Conservation (phyloP, 2,888 invertebrate species). For the Auanema freiburgensis region DNA sequence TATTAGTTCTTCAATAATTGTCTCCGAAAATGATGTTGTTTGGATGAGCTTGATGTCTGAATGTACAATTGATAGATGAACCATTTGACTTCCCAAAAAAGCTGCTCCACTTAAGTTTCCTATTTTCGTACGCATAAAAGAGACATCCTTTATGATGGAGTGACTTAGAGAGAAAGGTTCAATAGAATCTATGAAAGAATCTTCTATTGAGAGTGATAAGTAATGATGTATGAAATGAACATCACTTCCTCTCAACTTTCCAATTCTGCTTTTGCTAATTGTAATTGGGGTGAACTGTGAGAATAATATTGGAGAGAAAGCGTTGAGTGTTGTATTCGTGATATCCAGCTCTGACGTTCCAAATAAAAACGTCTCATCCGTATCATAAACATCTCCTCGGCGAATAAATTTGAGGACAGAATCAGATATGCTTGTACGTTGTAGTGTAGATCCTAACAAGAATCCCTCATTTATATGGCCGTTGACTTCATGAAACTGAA, state of each 20-base stretch:
- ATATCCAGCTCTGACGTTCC: not conserved
- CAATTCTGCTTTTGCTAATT: not conserved
- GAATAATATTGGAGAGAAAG: not conserved
- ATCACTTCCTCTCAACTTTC: not conserved
- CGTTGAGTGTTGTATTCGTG: not conserved
- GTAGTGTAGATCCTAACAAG: slow-evolving; percentile 6
- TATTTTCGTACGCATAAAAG: no score
- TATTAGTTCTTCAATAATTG: no score
- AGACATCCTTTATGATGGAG: not conserved
- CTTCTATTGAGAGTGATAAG: slow-evolving; percentile 9
- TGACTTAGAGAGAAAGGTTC: slow-evolving; percentile 14
- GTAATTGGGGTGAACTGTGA: not conserved
- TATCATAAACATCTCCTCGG: slow-evolving; percentile 4
- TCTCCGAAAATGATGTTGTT: no score
- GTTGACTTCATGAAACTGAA: slow-evolving; percentile 14
- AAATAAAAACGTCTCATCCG: not conserved
- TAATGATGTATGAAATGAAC: not conserved
- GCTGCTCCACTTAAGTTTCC: no score
- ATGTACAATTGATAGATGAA: no score
- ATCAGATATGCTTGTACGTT: not conserved
- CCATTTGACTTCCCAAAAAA: no score
- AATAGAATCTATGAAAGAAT: slow-evolving; percentile 3
- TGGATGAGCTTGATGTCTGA: no score
- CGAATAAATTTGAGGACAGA: slow-evolving; percentile 3
- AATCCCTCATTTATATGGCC: slow-evolving; percentile 15